Base-by-base conservation (phyloP, 2,888 invertebrate species). In the Eledona agricola region DNA sequence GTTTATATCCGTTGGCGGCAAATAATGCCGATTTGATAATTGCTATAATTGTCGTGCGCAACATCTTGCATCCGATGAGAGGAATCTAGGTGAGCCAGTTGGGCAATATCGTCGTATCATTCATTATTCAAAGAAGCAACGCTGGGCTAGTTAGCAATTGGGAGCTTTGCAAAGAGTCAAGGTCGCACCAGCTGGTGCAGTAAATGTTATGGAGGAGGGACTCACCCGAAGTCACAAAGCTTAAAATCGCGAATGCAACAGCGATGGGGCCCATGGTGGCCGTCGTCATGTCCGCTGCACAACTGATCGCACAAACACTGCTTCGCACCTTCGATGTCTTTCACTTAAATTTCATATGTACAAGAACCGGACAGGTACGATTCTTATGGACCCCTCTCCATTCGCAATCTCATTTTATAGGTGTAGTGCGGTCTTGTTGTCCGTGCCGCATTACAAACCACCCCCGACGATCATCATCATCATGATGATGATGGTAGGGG, bases 281-380 rank as follows among this genome's bases (percentile, higher is more conserved):
- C 72, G 64, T 26, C 26, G 40, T 66, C 59, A 63, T 65, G 58
- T 62, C 65, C 40, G 47, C 56, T 58, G 59, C 61, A 64, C 60
- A 58, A 62, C 62, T 57, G 62, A 64, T 55, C 58, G 51, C 70
- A 68, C 68, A 55, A 62, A 64, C 66, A 70, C 70, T 70, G 67
- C 59, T 59, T 29, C 54, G 49, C 65, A 60, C 62, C 63, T 66
- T 62, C 62, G 60, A 63, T 64, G 68, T 73, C 72, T 73, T 73
- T 74, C 72, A 73, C 73, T 73, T 69, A 67, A 69, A 67, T 69
- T 66, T 66, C 64, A 62, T 63, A 62, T 64, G 37, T 35, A 47
- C 26, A 35, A 34, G 47, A 47, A 47, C 47, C 28, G 47, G 47
- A 47, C 46, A 28, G n/a, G 40, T 28, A 26, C 29, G 12, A 28